A percentile compares a stretch with the other conserved stretches of the same genome.
Conservation (phyloP, 2,113 vertebrate species). For the Sebastes fasciatus region DNA sequence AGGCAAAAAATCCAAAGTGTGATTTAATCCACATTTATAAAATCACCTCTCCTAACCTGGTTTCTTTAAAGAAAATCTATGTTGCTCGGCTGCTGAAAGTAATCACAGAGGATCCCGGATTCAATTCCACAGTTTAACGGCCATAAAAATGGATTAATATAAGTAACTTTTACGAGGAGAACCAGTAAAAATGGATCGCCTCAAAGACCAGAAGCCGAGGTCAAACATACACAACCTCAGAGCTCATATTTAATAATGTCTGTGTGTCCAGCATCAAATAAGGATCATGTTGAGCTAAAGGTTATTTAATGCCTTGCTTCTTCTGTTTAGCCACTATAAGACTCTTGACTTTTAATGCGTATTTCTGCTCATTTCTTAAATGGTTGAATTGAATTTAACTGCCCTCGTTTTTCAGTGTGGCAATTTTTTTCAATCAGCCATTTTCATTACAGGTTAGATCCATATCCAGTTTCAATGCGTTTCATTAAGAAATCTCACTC, state of each 20-base stretch:
- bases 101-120: constrained; percentile 34
- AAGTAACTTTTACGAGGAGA: constrained; percentile 29
- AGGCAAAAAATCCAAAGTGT: background rate
- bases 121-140: constrained; percentile 40
- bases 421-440: constrained; percentile 5
- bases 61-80: background rate
- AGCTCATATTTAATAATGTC: constrained; percentile 36
- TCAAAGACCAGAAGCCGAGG: constrained; percentile 25
- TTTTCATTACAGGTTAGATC: constrained; percentile 43
- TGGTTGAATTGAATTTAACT: constrained; percentile 5
- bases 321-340: background rate
- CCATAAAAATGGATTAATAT: constrained; percentile 48
- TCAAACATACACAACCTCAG: constrained; percentile 32
- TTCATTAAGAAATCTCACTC: constrained; percentile 33
- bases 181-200: constrained; percentile 29
- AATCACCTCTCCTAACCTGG: background rate
- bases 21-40: constrained; percentile 13
- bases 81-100: constrained; percentile 2
- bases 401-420: background rate
- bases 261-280: constrained; percentile 18
- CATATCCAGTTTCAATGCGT: constrained; percentile 6
- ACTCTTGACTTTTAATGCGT: background rate
- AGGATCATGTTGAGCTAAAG: background rate
- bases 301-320: background rate
- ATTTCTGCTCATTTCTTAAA: constrained; percentile 14